phyloP scores from a whole-genome alignment of 2,113 vertebrate species.

The Sula dactylatra region DNA sequence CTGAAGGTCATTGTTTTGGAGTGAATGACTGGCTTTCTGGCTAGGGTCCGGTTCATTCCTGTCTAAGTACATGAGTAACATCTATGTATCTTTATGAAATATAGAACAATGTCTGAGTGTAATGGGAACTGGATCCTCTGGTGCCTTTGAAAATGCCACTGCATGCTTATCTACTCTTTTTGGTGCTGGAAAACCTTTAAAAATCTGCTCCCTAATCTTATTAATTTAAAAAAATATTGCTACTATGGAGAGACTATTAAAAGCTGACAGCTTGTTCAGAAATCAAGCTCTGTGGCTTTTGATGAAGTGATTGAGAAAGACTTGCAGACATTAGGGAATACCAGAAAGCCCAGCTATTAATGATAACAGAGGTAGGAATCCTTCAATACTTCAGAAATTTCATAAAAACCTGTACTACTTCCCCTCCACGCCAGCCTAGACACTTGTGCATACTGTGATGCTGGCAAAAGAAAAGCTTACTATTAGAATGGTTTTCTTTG shows the following conservation, averaged over 20 bases:
- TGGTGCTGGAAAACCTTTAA: background rate
- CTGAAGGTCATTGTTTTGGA: background rate
- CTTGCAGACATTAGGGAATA: background rate
- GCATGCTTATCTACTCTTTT: background rate
- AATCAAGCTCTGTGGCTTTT: background rate
- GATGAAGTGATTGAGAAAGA: background rate
- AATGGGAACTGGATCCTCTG: background rate
- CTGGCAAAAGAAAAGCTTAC: background rate
- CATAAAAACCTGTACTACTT: fast-evolving
- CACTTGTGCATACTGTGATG: background rate
- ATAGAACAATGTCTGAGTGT: background rate
- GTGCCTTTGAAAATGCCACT: background rate
- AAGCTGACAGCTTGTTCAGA: background rate
- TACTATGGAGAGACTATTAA: background rate
- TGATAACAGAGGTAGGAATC: background rate
- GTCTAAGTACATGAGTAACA: background rate
- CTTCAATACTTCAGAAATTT: background rate
- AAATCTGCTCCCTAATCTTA: background rate
- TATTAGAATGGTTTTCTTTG: background rate
- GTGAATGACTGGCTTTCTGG: background rate
- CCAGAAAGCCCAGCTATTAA: background rate
- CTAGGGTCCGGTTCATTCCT: background rate
- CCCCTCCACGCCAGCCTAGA: background rate
- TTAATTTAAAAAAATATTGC: background rate
- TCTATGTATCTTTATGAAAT: background rate